These are phyloP conservation scores for Pygathrix nemaeus DNA, from an alignment of 2,113 vertebrate species.

Conservation along the genomic window DNA sequence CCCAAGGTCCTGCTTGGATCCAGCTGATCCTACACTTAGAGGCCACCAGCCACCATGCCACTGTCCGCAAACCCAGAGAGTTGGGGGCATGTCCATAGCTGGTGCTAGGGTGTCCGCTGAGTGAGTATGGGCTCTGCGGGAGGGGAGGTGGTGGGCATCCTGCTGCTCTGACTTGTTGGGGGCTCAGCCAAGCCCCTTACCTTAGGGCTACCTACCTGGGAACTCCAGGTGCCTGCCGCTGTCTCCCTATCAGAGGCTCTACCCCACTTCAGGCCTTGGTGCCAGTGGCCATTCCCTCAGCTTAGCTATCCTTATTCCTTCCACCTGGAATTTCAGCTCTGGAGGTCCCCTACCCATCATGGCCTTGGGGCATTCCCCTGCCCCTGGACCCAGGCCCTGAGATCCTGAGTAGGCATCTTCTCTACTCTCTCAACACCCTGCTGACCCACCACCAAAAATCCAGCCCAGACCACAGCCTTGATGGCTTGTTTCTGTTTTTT, in stretches of 20 bases:
- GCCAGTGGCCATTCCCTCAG: not conserved
- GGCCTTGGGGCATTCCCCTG: not conserved
- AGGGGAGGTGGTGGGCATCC: not conserved
- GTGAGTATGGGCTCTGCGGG: not conserved
- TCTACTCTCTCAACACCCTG: not conserved
- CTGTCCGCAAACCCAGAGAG: not conserved
- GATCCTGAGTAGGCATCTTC: not conserved
- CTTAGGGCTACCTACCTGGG: too few species aligned
- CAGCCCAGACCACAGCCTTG: conserved; percentile 40
- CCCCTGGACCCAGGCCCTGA: not conserved
- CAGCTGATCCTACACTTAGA: not conserved
- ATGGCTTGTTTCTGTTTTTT: not conserved
- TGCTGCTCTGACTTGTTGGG: too few species aligned
- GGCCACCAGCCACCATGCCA: not conserved
- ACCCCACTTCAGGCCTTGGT: not conserved
- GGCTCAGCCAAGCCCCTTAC: not conserved
- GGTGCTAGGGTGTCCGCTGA: not conserved
- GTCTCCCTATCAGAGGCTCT: not conserved
- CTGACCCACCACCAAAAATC: not conserved
- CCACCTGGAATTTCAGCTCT: not conserved
- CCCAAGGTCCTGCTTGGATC: not conserved
- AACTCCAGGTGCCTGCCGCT: too few species aligned
- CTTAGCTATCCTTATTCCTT: not conserved
- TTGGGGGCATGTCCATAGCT: accelerated
- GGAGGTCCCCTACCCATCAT: not conserved